Base-by-base conservation (phyloP, 2,888 invertebrate species). In the Acanthococcus lagerstroemiae region DNA sequence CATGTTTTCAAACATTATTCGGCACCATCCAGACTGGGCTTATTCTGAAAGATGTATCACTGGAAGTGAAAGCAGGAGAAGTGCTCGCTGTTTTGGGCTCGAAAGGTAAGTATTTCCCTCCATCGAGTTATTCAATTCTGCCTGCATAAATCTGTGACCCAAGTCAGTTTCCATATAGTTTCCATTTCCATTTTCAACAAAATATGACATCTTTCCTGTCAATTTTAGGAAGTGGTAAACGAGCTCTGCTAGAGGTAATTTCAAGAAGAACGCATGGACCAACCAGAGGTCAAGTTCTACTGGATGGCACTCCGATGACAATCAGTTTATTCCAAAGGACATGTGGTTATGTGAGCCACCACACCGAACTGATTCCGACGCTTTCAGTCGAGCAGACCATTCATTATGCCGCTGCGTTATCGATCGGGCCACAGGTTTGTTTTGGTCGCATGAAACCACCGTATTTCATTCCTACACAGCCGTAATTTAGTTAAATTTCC, bases 71-170 rank as follows among this genome's bases (percentile, higher is more conserved):
- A 74, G 90, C 92, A 56, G 95, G 95, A 4, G 95, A 95, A 77
- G 90, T 95, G 61, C 85, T 95, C 73, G 95, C 95, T 30, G 86
- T 95, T 67, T 78, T 95, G 46, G 95, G 95, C 9, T 93, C 94
- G 0, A 93, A 93, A 81, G 94, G 93, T 85, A 74, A 70, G 4
- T 15, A 37, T 37, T 37, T 37, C 3, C 3, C 3, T 37, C 6
- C 37, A 9, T 37, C 37, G n/a, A 37, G 3, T 37, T 37, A 15
- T 37, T 3, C n/a, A 1, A 15, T n/a, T 37, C 12, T 1, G n/a
- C n/a, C 2, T 37, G 12, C 3, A 3, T 37, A 37, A 15, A 15
- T 37, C 3, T 15, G 12, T 9, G 12, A 1, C 1, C n/a, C 37
- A 37, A 37, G 12, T 37, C 37, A n/a, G n/a, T n/a, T n/a, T n/a